These are phyloP conservation scores for Lapara coniferarum DNA, from an alignment of 2,888 invertebrate genomes.

Conservation along the genomic window DNA sequence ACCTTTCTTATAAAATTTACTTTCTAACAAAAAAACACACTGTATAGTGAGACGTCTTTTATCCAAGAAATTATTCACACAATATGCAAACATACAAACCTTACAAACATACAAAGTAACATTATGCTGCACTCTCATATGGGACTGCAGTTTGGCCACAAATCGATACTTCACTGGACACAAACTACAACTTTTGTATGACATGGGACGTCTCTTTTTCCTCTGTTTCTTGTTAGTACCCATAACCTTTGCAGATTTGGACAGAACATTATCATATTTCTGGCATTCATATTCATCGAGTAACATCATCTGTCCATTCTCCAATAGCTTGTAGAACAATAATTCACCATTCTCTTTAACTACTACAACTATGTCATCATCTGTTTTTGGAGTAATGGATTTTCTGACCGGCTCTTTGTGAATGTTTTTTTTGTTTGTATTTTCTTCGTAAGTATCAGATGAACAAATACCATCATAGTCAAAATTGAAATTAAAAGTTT, in stretches of 20 bases:
- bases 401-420: constrained; percentile 28
- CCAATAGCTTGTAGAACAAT: constrained; percentile 43
- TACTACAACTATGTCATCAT: constrained; percentile 54
- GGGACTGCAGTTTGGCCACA: constrained; percentile 64
- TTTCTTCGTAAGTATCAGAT: constrained; percentile 8
- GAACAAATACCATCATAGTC: constrained; percentile 51
- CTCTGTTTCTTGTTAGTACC: constrained; percentile 43
- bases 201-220: constrained; percentile 65
- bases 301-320: constrained; percentile 41
- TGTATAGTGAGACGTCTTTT: too few species aligned
- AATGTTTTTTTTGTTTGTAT: constrained; percentile 16
- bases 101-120: constrained; percentile 65
- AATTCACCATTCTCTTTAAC: constrained; percentile 51
- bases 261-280: constrained; percentile 32
- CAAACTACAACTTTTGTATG: constrained; percentile 54
- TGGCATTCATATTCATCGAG: constrained; percentile 40
- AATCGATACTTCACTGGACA: constrained; percentile 72
- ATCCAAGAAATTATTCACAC: background rate
- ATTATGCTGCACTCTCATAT: constrained; percentile 67
- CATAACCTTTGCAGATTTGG: background rate
- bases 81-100: constrained; percentile 46
- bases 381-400: background rate
- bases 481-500: constrained; percentile 49
- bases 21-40: too few species aligned
- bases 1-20: too few species aligned